phyloP scores from a whole-genome alignment of 2,113 vertebrate species.

The Thunnus maccoyii region DNA sequence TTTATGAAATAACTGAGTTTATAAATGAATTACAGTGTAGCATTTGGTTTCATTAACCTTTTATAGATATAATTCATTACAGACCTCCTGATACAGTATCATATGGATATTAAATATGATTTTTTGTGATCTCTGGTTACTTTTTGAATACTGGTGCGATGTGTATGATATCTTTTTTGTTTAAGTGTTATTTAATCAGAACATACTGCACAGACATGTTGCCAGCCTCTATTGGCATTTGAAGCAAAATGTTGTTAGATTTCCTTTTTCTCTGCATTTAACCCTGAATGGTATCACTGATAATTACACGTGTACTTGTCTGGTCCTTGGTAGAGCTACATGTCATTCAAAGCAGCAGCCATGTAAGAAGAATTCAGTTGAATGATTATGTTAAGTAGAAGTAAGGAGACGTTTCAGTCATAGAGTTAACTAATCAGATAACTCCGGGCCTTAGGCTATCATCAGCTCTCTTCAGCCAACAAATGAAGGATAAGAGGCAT shows the following conservation, averaged over 20 bases:
- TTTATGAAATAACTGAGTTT: neutral
- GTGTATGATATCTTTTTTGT: no score
- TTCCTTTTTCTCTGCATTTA: no score
- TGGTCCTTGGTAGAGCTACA: slow-evolving; percentile 13
- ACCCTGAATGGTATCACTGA: no score
- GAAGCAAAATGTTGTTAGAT: no score
- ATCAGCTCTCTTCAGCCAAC: slow-evolving; percentile 67
- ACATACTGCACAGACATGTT: neutral
- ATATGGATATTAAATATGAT: neutral
- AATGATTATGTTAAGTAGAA: slow-evolving; percentile 53
- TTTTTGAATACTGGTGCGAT: neutral
- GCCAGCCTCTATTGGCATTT: neutral
- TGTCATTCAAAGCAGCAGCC: slow-evolving; percentile 43
- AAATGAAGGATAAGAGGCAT: slow-evolving; percentile 68
- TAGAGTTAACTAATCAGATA: slow-evolving; percentile 66
- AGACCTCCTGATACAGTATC: neutral
- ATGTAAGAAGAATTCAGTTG: slow-evolving; percentile 39
- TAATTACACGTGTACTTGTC: no score
- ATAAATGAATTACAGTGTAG: neutral
- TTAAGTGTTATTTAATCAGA: neutral
- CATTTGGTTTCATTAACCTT: neutral
- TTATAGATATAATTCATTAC: neutral
- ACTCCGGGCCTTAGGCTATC: slow-evolving; percentile 38
- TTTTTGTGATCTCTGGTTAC: neutral
- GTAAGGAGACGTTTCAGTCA: slow-evolving; percentile 43